Evolutionary conservation across 2,888 invertebrate species (phyloP).

Genomic region (Lottia scabra): DNA sequence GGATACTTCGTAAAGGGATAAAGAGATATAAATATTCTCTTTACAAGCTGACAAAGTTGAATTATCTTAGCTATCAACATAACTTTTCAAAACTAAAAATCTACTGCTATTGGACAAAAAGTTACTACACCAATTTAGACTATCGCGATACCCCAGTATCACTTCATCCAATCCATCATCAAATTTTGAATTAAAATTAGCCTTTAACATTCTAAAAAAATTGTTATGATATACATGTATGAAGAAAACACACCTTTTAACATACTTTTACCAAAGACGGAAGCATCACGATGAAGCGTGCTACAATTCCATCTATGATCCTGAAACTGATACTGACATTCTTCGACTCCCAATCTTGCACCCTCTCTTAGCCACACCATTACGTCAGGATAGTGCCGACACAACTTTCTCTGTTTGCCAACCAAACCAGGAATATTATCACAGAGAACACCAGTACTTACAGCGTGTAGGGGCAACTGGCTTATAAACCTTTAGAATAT

Average conservation of each 20-base stretch:
- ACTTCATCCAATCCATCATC: no score
- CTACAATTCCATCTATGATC: slow-evolving; percentile 68
- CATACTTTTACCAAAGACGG: slow-evolving; percentile 70
- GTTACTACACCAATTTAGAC: no score
- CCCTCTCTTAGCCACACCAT: slow-evolving; percentile 67
- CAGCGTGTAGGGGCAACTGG: slow-evolving; percentile 63
- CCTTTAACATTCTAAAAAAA: no score
- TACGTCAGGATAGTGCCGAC: slow-evolving; percentile 66
- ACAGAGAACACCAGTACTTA: slow-evolving; percentile 65
- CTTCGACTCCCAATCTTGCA: slow-evolving; percentile 65
- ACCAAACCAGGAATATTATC: slow-evolving; percentile 69
- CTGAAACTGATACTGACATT: slow-evolving; percentile 68
- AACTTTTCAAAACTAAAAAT: no score
- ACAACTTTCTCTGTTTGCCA: slow-evolving; percentile 66
- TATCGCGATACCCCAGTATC: no score
- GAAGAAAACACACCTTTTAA: slow-evolving; percentile 62
- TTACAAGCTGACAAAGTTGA: no score
- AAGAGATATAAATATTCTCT: no score
- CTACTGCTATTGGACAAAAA: no score
- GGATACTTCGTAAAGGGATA: no score
- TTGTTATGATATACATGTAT: not conserved
- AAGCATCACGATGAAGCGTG: slow-evolving; percentile 63
- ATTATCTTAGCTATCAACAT: no score
- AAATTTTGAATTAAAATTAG: no score
- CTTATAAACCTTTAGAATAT: slow-evolving; percentile 63